A percentile compares a stretch with the other conserved stretches of the same genome.
phyloP scores from a whole-genome alignment of 1,140 invertebrate genomes.

The Philotrypesis tridentata region DNA sequence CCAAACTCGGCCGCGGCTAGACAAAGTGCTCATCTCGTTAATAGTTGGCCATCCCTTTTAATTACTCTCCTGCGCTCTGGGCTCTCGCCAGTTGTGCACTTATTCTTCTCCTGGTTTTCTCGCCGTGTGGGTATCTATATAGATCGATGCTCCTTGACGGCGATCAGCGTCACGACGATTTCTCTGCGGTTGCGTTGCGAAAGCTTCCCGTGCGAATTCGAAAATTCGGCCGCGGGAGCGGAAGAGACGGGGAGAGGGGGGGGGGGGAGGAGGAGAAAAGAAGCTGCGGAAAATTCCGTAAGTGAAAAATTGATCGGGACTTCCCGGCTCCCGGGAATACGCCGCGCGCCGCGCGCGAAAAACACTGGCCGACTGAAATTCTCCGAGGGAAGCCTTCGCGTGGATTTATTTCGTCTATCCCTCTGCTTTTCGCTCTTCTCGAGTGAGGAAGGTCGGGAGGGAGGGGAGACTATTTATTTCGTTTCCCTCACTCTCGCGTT shows the following conservation, averaged over 20 bases:
- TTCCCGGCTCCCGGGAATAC: neutral
- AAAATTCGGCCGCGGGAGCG: neutral
- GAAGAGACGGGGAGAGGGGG: too few relatives aligned
- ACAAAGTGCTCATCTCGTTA: neutral
- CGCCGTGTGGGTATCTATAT: too few relatives aligned
- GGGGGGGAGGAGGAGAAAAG: too few relatives aligned
- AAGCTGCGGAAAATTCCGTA: neutral
- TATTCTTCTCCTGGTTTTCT: too few relatives aligned
- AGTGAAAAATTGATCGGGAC: constrained; percentile 14
- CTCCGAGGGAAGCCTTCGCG: neutral
- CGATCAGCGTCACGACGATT: neutral
- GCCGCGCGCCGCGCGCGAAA: neutral
- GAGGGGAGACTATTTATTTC: too few relatives aligned
- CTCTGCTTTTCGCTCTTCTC: neutral
- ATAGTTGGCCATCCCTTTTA: neutral
- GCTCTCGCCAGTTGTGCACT: neutral
- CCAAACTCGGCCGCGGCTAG: too few relatives aligned
- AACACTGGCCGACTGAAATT: neutral
- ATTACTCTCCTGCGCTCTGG: neutral
- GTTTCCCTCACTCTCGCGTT: neutral
- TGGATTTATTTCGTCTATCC: neutral
- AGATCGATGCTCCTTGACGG: too few relatives aligned
- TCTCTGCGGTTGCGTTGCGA: neutral
- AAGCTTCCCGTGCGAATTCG: neutral
- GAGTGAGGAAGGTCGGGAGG: too few relatives aligned